Conservation (phyloP, 2,888 invertebrate genomes). For the Augochlorella aurata region DNA sequence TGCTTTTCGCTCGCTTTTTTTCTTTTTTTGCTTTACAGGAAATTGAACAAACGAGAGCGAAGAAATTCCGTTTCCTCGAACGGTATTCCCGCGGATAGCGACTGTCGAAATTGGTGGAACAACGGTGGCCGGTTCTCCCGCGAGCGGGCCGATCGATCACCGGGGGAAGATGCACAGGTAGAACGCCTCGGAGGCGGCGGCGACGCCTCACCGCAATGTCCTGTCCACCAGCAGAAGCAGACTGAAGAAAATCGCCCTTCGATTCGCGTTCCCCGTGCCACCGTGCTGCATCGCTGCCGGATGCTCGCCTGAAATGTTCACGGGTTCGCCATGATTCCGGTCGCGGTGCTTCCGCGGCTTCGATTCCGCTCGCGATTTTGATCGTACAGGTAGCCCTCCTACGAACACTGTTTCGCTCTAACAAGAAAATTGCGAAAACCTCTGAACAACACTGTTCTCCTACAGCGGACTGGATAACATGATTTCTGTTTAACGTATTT, state of each 20-base stretch:
- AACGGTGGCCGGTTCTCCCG: neutral
- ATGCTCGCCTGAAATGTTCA: conserved; percentile 74
- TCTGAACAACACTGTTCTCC: too few species aligned
- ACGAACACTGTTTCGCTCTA: too few species aligned
- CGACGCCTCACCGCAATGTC: conserved; percentile 61
- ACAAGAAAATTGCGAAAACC: too few species aligned
- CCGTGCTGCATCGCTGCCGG: conserved; percentile 79
- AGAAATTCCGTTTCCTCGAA: neutral
- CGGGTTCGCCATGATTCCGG: neutral
- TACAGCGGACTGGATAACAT: too few species aligned
- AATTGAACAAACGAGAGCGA: neutral
- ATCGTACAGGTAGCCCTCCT: too few species aligned
- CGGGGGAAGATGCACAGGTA: neutral
- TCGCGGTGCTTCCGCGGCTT: too few species aligned
- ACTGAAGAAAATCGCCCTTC: conserved; percentile 68
- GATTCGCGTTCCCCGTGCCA: conserved; percentile 69
- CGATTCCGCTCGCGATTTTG: too few species aligned
- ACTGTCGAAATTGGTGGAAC: neutral
- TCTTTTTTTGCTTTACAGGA: neutral
- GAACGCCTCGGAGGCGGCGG: neutral
- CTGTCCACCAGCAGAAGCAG: conserved; percentile 65
- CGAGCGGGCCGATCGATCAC: neutral
- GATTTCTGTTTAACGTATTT: too few species aligned
- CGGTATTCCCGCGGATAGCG: neutral
- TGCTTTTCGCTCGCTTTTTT: neutral